Base-by-base conservation (phyloP, 2,113 vertebrate species). In the Pycnonotus jocosus region DNA sequence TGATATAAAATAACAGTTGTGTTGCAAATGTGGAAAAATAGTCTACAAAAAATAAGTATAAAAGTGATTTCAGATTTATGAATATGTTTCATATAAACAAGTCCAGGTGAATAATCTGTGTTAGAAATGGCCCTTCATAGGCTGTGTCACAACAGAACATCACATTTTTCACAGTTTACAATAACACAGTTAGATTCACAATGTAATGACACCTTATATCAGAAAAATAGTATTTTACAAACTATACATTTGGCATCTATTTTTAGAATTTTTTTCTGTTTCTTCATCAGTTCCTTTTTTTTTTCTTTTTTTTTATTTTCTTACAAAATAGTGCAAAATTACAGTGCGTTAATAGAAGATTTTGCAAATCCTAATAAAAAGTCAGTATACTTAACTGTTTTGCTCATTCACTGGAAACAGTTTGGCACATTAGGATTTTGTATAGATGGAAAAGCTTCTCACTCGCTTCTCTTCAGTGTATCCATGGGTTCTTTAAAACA, bases 31-130 rank as follows among this genome's bases (percentile, higher is more conserved):
- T 98, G 97, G 95, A 98, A 98, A 98, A 98, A 98, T 98, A 98
- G 93, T 94, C 96, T 98, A 98, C 96, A 97, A 98, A 98, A 98
- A 97, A 97, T 97, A 98, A 98, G 97, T 98, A 98, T 80, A 98
- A 98, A 98, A 98, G 94, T 97, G 96, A 96, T 97, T 96, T 98
- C 92, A 96, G 93, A 90, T 97, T 95, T 97, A 97, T 98, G 97
- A 97, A 87, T 98, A 72, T 92, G 94, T 96, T 88, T 94, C 86
- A 94, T 96, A 98, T 97, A 98, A 97, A 98, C 96, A 98, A 98
- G 90, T 97, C 62, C 93, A 92, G 78, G 80, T 97, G 87, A 97
- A 50, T 96, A 91, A 90, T 95, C 82, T 94, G 58, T 96, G 93
- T 93, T 97, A 97, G 95, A 94, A 94, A 96, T 92, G 94, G 94